phyloP scores from a whole-genome alignment of 2,888 invertebrate genomes.

The Acronicta leporina region DNA sequence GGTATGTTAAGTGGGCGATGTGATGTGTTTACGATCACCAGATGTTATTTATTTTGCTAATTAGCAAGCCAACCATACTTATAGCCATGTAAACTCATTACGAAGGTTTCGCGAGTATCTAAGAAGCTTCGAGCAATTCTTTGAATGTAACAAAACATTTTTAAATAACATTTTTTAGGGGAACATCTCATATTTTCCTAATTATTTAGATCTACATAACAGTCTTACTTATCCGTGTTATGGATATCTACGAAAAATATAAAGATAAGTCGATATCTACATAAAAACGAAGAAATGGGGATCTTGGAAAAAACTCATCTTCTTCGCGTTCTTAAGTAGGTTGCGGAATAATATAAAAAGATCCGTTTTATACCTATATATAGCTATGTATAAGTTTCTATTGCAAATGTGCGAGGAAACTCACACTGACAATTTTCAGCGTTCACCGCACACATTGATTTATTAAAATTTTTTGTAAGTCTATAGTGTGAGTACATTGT shows the following conservation, averaged over 20 bases:
- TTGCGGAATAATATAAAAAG: slow-evolving; percentile 37
- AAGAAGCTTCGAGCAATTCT: too few species aligned
- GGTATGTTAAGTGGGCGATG: too few species aligned
- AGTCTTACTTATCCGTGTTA: slow-evolving; percentile 33
- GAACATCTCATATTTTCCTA: slow-evolving; percentile 9
- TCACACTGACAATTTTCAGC: slow-evolving; percentile 15
- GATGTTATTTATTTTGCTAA: too few species aligned
- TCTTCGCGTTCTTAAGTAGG: slow-evolving; percentile 27
- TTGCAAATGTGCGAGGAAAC: slow-evolving; percentile 20
- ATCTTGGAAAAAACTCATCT: slow-evolving; percentile 26
- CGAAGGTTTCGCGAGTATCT: too few species aligned
- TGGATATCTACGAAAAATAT: slow-evolving; percentile 4
- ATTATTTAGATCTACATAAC: slow-evolving; percentile 23
- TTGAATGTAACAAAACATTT: background rate
- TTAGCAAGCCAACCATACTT: too few species aligned
- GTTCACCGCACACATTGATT: slow-evolving; percentile 15
- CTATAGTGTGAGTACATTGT: slow-evolving; percentile 13
- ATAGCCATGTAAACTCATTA: too few species aligned
- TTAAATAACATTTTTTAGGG: background rate
- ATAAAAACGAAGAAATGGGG: slow-evolving; percentile 22
- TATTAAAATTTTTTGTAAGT: slow-evolving; percentile 15
- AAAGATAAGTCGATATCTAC: background rate
- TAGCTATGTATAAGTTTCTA: slow-evolving; percentile 48
- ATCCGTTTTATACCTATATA: slow-evolving; percentile 43
- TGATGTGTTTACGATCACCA: too few species aligned